Conservation (phyloP, 1,140 invertebrate species). For the Drosophila sproati region DNA sequence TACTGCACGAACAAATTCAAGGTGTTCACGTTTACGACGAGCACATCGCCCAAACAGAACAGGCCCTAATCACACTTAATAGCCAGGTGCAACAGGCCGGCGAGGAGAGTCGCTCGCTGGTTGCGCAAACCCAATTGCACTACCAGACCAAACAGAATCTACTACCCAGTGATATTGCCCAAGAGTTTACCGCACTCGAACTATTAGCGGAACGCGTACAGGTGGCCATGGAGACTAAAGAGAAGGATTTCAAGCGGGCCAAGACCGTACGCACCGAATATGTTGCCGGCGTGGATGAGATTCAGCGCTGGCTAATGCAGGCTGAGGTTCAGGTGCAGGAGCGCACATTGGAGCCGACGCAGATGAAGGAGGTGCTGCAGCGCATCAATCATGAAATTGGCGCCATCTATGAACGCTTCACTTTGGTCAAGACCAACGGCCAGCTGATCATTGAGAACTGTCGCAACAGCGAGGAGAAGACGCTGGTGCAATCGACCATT, state of each 20-base stretch:
- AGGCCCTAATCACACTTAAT: conserved; percentile 85
- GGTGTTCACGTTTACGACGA: conserved; percentile 90
- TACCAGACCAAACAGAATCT: conserved; percentile 89
- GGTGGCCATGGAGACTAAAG: conserved; percentile 93
- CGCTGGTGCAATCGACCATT: conserved; percentile 91
- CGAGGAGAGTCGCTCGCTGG: conserved; percentile 87
- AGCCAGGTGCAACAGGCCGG: conserved; percentile 86
- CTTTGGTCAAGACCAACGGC: conserved; percentile 91
- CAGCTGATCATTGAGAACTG: conserved; percentile 91
- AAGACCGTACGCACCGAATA: conserved; percentile 92
- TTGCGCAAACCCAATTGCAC: conserved; percentile 87
- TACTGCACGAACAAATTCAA: conserved; percentile 87
- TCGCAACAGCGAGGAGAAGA: conserved; percentile 90
- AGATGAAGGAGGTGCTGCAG: conserved; percentile 91
- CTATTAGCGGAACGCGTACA: conserved; percentile 91
- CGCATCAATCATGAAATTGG: conserved; percentile 91
- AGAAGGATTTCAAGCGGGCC: conserved; percentile 93
- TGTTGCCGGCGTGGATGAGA: conserved; percentile 90
- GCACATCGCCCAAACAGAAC: conserved; percentile 87
- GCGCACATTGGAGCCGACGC: conserved; percentile 90
- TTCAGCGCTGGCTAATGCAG: conserved; percentile 92
- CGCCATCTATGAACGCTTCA: conserved; percentile 90
- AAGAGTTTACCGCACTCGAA: conserved; percentile 91
- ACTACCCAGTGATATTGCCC: conserved; percentile 90
- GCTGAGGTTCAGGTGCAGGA: conserved; percentile 94